Base-by-base conservation (phyloP, 2,888 invertebrate species). In the Heliconius hortense region DNA sequence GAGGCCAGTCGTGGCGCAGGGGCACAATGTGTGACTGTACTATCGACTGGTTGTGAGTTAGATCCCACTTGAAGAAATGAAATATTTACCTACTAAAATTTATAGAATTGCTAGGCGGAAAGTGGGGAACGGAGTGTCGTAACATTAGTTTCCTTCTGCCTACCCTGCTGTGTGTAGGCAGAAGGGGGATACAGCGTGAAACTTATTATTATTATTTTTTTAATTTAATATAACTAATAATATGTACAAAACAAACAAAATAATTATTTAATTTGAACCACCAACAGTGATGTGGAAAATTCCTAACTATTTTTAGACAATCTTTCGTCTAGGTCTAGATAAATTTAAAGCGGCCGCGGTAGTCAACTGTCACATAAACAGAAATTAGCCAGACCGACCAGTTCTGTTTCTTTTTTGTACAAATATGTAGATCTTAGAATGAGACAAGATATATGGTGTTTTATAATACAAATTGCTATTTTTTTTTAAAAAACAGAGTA, bases 301-400 rank as follows among this genome's bases (percentile, higher is more conserved):
- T 39, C 59, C 72, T 24, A 60, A 64, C 48, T 73, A 76, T 70
- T 66, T 76, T 73, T 73, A 76, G 73, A 53, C 31, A 60, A 56
- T n/a, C 64, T 76, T 73, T 73, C 59, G 69, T 67, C 64, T 64
- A 28, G n/a, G 48, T 62, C 43, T 28, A 35, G 13, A 76, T 73
- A 70, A 43, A 70, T 76, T 68, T 68, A 31, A 70, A 71, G 43
- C 73, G 63, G 43, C 68, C 70, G 64, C 76, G 28, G 64, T 64
- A 70, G 56, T 69, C 53, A n/a, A 53, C 68, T 62, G 63, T 76
- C 73, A 64, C 76, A 73, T 73, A 73, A 71, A 76, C 66, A 76
- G 73, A 73, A 76, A 76, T 76, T 76, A 76, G 59, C 73, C 43
- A 28, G 72, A 64, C 64, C 24, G 64, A 73, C 76, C 60, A 43